These are phyloP conservation scores for Knipowitschia caucasica DNA, from an alignment of 2,797 vertebrate species.

Conservation along the genomic window DNA sequence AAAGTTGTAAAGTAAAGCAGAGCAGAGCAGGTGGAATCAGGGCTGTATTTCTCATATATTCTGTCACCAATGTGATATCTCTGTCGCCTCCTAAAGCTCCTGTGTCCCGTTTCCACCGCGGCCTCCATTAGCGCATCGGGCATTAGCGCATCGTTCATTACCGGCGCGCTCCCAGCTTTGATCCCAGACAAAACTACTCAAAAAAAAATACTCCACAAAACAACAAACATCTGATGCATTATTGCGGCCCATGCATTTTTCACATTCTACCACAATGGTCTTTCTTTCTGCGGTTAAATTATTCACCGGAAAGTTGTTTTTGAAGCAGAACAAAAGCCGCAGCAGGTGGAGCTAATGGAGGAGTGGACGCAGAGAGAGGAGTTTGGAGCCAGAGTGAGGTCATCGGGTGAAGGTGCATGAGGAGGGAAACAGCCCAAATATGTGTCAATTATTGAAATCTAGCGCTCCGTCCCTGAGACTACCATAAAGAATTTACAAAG, in stretches of 20 bases:
- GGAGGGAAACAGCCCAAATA: too few relatives aligned
- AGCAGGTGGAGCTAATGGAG: constrained; percentile 1
- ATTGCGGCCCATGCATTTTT: constrained; percentile 27
- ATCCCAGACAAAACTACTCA: constrained; percentile 48
- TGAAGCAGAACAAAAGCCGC: constrained; percentile 13
- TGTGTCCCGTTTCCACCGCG: too few relatives aligned
- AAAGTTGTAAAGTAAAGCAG: too few relatives aligned
- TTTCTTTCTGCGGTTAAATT: constrained; percentile 19
- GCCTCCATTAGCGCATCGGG: constrained; percentile 93
- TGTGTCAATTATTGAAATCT: too few relatives aligned
- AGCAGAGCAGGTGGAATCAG: too few relatives aligned
- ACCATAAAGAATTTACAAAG: too few relatives aligned
- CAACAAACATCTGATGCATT: constrained; percentile 47
- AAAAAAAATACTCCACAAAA: constrained; percentile 42
- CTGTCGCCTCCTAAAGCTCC: too few relatives aligned
- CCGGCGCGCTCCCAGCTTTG: constrained; percentile 57
- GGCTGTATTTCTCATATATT: neutral
- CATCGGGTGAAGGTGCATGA: neutral
- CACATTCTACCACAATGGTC: constrained; percentile 16
- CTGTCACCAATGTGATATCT: too few relatives aligned
- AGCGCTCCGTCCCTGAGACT: too few relatives aligned
- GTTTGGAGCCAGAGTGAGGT: neutral
- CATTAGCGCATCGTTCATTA: constrained; percentile 96
- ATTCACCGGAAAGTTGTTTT: constrained; percentile 30
- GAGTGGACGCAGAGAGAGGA: neutral